Evolutionary conservation across 1,140 invertebrate genomes (phyloP), one percentile per base, ranked within the genome.

Genomic region (Archegozetes longisetosus): DNA sequence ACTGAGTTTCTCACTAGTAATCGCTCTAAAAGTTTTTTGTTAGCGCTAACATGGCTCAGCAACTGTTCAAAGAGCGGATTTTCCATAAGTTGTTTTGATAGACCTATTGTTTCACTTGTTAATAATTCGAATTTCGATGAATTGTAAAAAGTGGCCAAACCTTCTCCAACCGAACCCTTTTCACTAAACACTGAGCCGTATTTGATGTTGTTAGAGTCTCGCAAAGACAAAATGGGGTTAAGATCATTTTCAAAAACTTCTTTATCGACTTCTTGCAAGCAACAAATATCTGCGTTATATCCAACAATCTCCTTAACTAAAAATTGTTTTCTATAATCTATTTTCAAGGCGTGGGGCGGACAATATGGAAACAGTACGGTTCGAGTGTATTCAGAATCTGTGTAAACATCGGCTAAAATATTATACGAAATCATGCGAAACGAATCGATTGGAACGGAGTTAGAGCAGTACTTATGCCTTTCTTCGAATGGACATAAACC

Each of bases 191-290:
- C 66, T 28, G 57, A 58, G 47, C 29, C 55, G 3, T 3, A 60
- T 14, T 83, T 80, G 55, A 78, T 70, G n/a, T n/a, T n/a, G n/a
- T n/a, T n/a, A n/a, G n/a, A n/a, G 55, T 80, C 79, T 3, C 79
- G 76, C 9, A 78, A 61, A 13, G 68, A 66, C 0, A 94, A 72
- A 22, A 81, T 71, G 13, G 81, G 80, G 32, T 72, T 64, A n/a
- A 92, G 74, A 68, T 86, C 83, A 64, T 78, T 69, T 20, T 82
- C 70, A 69, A 83, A 93, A 25, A 91, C 73, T 73, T 84, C 87
- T 13, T 66, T 69, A 71, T 94, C 90, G 0, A 93, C 86, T 78
- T 96, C 91, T 81, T 96, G 91, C 14, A 96, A 73, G 68, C 89
- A 94, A 40, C 92, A 77, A 50, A 95, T 75, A 73, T 96, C 90